phyloP scores from a whole-genome alignment of 2,113 vertebrate species.

The Enhydra lutris region DNA sequence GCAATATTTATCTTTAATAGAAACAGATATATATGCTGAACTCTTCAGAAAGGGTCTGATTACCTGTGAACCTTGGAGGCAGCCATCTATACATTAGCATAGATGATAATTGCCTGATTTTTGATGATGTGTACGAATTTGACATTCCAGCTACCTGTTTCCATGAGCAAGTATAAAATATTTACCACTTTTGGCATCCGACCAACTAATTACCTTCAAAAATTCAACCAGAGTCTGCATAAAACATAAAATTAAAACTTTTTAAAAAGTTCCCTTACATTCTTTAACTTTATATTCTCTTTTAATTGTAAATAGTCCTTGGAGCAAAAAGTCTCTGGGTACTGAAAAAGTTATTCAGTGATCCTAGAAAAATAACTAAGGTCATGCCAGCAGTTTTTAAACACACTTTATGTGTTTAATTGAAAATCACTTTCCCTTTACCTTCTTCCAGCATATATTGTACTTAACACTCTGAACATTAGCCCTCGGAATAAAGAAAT shows the following conservation, averaged over 20 bases:
- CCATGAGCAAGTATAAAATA: conserved; percentile 72
- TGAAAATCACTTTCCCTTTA: conserved; percentile 60
- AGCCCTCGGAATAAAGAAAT: conserved; percentile 68
- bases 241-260: conserved; percentile 70
- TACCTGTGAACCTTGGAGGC: conserved; percentile 54
- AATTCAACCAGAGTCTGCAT: conserved; percentile 60
- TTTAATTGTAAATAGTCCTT: conserved; percentile 60
- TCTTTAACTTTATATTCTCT: conserved; percentile 53
- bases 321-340: conserved; percentile 37
- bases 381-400: conserved; percentile 50
- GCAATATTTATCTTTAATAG: conserved; percentile 57
- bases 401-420: conserved; percentile 58
- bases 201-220: conserved; percentile 72
- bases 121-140: conserved; percentile 61
- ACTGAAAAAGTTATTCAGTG: conserved; percentile 2
- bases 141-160: conserved; percentile 68
- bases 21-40: conserved; percentile 59
- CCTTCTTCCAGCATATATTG: neutral
- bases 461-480: conserved; percentile 63
- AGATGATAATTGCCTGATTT: conserved; percentile 60
- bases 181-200: conserved; percentile 68
- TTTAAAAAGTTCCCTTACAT: conserved; percentile 22
- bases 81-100: conserved; percentile 53
- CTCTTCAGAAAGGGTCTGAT: conserved; percentile 58
- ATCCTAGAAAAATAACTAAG: conserved; percentile 61